Conservation (phyloP, 2,888 invertebrate species). For the Machimus atricapillus region DNA sequence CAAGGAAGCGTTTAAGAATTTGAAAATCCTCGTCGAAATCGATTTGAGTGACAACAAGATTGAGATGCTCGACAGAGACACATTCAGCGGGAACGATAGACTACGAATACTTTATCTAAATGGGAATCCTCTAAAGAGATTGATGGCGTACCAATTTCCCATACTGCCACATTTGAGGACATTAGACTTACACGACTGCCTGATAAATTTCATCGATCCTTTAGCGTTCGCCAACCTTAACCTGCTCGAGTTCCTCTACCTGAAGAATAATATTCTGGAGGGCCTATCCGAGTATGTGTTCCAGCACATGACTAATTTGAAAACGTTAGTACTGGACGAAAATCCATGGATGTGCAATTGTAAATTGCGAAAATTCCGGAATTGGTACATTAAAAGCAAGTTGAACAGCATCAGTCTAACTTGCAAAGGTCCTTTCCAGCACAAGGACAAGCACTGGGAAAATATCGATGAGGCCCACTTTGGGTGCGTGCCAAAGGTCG, state of each 20-base stretch:
- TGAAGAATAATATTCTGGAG: slow-evolving; percentile 81
- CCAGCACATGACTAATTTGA: slow-evolving; percentile 77
- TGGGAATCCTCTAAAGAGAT: slow-evolving; percentile 79
- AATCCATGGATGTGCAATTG: slow-evolving; percentile 94
- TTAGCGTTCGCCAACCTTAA: slow-evolving; percentile 79
- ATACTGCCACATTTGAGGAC: slow-evolving; percentile 79
- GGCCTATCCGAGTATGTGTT: slow-evolving; percentile 72
- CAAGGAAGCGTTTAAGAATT: slow-evolving; percentile 83
- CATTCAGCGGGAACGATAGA: slow-evolving; percentile 85
- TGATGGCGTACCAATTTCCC: slow-evolving; percentile 82
- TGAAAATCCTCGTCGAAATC: slow-evolving; percentile 85
- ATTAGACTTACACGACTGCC: slow-evolving; percentile 81
- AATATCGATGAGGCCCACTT: slow-evolving; percentile 77
- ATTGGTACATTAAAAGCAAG: slow-evolving; percentile 82
- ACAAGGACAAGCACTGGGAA: slow-evolving; percentile 79
- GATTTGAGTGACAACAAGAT: slow-evolving; percentile 86
- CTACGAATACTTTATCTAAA: slow-evolving; percentile 78
- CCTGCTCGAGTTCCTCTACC: slow-evolving; percentile 76
- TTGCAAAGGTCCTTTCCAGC: slow-evolving; percentile 74
- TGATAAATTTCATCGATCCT: slow-evolving; percentile 75
- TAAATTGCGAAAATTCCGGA: slow-evolving; percentile 80
- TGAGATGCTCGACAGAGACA: slow-evolving; percentile 75
- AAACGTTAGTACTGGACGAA: slow-evolving; percentile 80
- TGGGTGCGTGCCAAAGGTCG: slow-evolving; percentile 81
- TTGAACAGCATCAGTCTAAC: slow-evolving; percentile 77